A percentile compares a stretch with the other conserved stretches of the same genome.
Evolutionary conservation across 2,888 invertebrate genomes (phyloP).

Genomic region (Lasioglossum villosulum): DNA sequence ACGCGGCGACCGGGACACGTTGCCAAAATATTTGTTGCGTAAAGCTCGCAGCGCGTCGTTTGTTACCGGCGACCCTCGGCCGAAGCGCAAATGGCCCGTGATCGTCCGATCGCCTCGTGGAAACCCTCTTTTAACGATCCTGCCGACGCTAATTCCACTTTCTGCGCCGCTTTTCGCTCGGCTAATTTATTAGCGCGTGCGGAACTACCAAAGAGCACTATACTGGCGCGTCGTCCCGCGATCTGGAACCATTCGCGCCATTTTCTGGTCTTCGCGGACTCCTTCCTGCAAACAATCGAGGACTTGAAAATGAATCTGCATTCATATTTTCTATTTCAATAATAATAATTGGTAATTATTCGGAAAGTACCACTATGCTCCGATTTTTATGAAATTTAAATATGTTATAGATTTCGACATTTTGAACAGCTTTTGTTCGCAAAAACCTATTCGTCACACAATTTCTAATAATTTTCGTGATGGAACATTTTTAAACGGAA

Average conservation of each 20-base stretch:
- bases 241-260: neutral
- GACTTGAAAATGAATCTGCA: too few species aligned
- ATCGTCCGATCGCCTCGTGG: slow-evolving; percentile 59
- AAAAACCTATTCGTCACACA: too few species aligned
- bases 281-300: neutral
- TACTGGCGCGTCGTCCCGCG: neutral
- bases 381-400: too few species aligned
- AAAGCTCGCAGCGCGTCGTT: slow-evolving; percentile 38
- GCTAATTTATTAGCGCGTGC: neutral
- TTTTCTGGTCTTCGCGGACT: neutral
- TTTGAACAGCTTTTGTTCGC: too few species aligned
- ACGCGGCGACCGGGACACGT: slow-evolving; percentile 47
- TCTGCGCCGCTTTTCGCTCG: neutral
- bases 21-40: slow-evolving; percentile 73
- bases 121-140: slow-evolving; percentile 24
- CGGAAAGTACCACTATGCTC: too few species aligned
- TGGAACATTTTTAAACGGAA: neutral
- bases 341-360: too few species aligned
- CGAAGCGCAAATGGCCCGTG: slow-evolving; percentile 56
- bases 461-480: neutral
- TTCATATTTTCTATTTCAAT: too few species aligned
- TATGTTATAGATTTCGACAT: too few species aligned
- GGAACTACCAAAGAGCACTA: neutral
- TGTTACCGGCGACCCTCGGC: slow-evolving; percentile 3
- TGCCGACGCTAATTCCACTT: slow-evolving; percentile 8